A percentile compares a stretch with the other conserved stretches of the same genome.
Conservation (phyloP, 2,888 invertebrate species). For the Philereme transversata region DNA sequence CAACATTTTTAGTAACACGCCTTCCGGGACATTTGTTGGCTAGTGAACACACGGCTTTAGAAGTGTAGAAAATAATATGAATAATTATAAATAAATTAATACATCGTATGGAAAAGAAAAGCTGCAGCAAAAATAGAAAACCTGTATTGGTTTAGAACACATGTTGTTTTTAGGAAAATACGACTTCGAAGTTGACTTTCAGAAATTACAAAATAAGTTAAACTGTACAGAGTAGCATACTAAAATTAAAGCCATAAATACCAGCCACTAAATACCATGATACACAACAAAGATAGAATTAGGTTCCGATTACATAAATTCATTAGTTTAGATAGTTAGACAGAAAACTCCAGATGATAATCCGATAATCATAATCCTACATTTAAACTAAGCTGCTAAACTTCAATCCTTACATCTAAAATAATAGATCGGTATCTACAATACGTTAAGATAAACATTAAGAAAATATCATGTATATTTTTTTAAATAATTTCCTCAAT, state of each 20-base stretch:
- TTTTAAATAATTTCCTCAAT: constrained; percentile 66
- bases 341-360: constrained; percentile 23
- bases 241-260: constrained; percentile 39
- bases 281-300: constrained; percentile 23
- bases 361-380: constrained; percentile 20
- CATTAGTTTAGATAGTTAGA: constrained; percentile 26
- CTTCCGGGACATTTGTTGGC: too few species aligned
- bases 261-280: constrained; percentile 32
- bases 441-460: constrained; percentile 64
- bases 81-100: too few species aligned
- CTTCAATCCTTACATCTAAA: constrained; percentile 32
- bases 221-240: constrained; percentile 24
- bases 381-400: constrained; percentile 36
- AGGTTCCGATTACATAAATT: constrained; percentile 21
- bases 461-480: constrained; percentile 69
- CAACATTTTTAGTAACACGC: too few species aligned
- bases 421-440: constrained; percentile 36
- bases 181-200: too few species aligned
- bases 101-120: too few species aligned
- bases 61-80: too few species aligned
- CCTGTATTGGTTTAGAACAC: too few species aligned
- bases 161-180: too few species aligned
- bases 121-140: too few species aligned
- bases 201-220: constrained; percentile 7
- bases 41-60: too few species aligned